Conservation (phyloP, 2,113 vertebrate genomes). For the Craseonycteris thonglongyai region DNA sequence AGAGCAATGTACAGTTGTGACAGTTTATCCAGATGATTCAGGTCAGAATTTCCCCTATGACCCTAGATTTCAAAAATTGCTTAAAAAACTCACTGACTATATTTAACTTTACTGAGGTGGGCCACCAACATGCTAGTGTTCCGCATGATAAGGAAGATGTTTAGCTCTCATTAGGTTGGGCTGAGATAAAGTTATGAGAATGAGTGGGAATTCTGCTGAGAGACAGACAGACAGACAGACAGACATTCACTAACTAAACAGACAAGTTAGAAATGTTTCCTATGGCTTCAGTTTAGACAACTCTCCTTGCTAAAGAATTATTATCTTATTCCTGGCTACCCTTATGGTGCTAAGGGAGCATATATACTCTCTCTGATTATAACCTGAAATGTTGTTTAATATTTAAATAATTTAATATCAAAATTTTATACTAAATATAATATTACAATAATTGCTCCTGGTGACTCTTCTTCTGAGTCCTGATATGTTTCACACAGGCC, state of each 20-base stretch:
- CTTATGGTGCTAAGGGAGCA: not conserved
- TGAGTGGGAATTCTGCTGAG: not conserved
- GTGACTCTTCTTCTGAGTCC: not conserved
- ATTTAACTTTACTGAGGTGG: not conserved
- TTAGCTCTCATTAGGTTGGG: not conserved
- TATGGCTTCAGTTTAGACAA: not conserved
- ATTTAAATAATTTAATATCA: not conserved
- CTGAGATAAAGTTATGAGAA: not conserved
- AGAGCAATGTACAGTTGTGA: not conserved
- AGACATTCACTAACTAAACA: not conserved
- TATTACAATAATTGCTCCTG: not conserved
- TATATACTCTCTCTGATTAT: not conserved
- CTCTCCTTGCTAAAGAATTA: not conserved
- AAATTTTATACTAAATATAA: not conserved
- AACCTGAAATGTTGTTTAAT: not conserved
- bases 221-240: not conserved
- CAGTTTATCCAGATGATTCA: not conserved
- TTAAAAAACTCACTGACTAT: not conserved
- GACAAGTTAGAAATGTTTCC: not conserved
- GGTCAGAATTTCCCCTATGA: constrained; percentile 6
- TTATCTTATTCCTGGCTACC: not conserved
- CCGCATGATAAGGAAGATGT: not conserved
- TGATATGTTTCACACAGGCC: not conserved
- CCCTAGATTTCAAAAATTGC: not conserved
- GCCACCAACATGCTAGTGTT: not conserved